Evolutionary conservation across 2,888 invertebrate species (phyloP), one percentile per base, ranked within the genome.

Genomic region (Apoderus coryli): DNA sequence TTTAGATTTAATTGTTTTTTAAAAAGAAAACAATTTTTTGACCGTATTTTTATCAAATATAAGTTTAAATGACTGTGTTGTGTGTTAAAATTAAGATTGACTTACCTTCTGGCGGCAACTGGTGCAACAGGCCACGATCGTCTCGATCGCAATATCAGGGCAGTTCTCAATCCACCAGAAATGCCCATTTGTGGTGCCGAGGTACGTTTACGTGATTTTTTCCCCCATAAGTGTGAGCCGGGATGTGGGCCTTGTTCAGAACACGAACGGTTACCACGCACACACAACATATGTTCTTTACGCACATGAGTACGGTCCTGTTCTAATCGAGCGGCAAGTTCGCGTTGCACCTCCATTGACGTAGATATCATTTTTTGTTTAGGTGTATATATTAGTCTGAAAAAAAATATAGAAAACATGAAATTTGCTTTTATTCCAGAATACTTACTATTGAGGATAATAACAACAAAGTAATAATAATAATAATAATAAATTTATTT

Each of bases 41-140:
- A n/a, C n/a, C n/a, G n/a, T n/a, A n/a, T n/a, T n/a, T n/a, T n/a
- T n/a, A n/a, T n/a, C n/a, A n/a, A n/a, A n/a, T n/a, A n/a, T n/a
- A n/a, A n/a, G n/a, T n/a, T n/a, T n/a, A n/a, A n/a, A n/a, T n/a
- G n/a, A n/a, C n/a, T n/a, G n/a, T n/a, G n/a, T n/a, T n/a, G n/a
- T n/a, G n/a, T n/a, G n/a, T n/a, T n/a, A n/a, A n/a, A n/a, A n/a
- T n/a, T n/a, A n/a, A n/a, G n/a, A n/a, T n/a, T n/a, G n/a, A 47
- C 55, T 53, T 56, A 74, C 75, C 76, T 76, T 61, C 71, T 65
- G 45, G 67, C 70, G 1, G 72, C 68, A 43, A 69, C 66, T 11
- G 78, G 78, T 3, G 78, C 78, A 16, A 76, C 78, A 0, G 79
- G 79, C 78, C 79, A 79, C 46, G 76, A 76, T 25, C 78, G 60